Conservation (phyloP, 1,140 invertebrate genomes). For the Idris sp. region DNA sequence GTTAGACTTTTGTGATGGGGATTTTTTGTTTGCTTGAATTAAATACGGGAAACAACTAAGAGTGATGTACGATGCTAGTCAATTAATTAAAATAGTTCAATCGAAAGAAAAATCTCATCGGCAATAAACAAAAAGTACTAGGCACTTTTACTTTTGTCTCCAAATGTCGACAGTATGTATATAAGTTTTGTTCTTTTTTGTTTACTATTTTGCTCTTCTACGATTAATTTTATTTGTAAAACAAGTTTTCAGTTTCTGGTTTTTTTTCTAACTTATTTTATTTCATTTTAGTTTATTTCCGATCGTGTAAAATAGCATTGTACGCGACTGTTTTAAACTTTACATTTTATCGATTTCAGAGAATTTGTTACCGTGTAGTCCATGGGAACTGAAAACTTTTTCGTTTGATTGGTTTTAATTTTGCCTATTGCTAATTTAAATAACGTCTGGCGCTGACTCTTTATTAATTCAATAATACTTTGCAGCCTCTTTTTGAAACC, state of each 20-base stretch:
- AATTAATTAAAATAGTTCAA: slow-evolving; percentile 69
- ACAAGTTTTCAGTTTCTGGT: slow-evolving; percentile 7
- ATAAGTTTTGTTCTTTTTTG: too few relatives aligned
- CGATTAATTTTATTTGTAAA: not conserved
- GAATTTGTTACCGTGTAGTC: slow-evolving; percentile 19
- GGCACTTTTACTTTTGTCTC: too few relatives aligned
- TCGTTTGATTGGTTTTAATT: slow-evolving; percentile 35
- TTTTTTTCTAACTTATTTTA: too few relatives aligned
- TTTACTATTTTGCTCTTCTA: not conserved
- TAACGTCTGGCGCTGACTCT: slow-evolving; percentile 23
- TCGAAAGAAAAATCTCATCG: not conserved
- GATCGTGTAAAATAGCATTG: slow-evolving; percentile 22
- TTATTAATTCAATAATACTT: slow-evolving; percentile 23
- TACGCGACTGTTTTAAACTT: slow-evolving; percentile 18
- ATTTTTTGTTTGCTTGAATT: not conserved
- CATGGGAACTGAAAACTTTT: slow-evolving; percentile 15
- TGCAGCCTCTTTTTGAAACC: too few relatives aligned
- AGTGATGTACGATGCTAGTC: slow-evolving; percentile 78
- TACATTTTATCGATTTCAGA: slow-evolving; percentile 1
- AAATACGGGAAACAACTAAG: slow-evolving; percentile 61
- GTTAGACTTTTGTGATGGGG: too few relatives aligned
- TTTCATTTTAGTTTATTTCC: slow-evolving; percentile 12
- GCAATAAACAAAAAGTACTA: not conserved
- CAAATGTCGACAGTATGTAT: too few relatives aligned
- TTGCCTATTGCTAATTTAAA: slow-evolving; percentile 33